These are phyloP conservation scores for Dicentrarchus labrax DNA, from an alignment of 2,113 vertebrate genomes.

Conservation along the genomic window DNA sequence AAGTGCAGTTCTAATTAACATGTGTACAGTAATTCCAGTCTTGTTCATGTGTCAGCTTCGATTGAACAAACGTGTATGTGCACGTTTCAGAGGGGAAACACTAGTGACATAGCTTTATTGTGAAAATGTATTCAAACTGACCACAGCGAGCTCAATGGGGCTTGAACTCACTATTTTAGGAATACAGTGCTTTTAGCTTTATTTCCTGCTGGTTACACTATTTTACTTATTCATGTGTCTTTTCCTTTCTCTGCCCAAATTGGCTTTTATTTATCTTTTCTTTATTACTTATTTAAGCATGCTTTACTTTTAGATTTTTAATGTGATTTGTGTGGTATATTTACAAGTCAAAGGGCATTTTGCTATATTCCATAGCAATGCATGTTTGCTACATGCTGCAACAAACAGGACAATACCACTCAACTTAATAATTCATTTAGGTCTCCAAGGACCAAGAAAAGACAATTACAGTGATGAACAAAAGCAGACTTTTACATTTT, in stretches of 20 bases:
- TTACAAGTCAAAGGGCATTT: constrained; percentile 19
- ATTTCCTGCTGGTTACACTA: constrained; percentile 57
- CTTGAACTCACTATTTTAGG: constrained; percentile 42
- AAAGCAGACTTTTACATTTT: constrained; percentile 9
- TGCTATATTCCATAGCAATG: background rate
- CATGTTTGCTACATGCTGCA: constrained; percentile 24
- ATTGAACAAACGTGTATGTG: background rate
- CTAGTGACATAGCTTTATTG: background rate
- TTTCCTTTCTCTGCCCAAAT: constrained; percentile 41
- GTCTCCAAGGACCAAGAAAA: background rate
- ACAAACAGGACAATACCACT: constrained; percentile 40
- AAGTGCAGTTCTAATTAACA: constrained; percentile 42
- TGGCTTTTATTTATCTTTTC: constrained; percentile 2
- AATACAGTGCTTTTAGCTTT: constrained; percentile 50
- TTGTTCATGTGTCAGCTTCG: constrained; percentile 41
- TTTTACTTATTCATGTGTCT: constrained; percentile 65
- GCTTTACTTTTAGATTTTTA: constrained; percentile 40
- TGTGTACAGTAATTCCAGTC: constrained; percentile 32
- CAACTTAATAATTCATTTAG: constrained; percentile 43
- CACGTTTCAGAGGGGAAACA: background rate
- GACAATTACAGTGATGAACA: background rate
- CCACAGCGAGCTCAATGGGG: constrained; percentile 21
- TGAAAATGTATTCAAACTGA: constrained; percentile 19
- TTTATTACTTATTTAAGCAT: constrained; percentile 47
- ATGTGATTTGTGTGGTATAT: constrained; percentile 42